phyloP scores from a whole-genome alignment of 2,113 vertebrate species.

The Clarias batrachus region DNA sequence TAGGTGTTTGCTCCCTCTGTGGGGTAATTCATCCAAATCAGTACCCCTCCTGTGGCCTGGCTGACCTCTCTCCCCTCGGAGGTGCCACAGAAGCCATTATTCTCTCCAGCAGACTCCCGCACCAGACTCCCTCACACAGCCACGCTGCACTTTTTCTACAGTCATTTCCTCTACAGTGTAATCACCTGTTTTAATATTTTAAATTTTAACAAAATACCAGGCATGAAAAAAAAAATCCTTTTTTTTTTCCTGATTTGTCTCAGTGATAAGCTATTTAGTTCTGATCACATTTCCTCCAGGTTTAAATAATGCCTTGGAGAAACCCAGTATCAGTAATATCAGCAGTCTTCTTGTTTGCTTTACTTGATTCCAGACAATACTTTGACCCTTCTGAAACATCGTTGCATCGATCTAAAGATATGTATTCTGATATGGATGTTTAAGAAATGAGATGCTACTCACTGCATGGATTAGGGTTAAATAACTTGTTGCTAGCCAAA shows the following conservation, averaged over 20 bases:
- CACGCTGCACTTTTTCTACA: not conserved
- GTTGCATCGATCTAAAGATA: too few relatives aligned
- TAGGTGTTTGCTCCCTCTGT: constrained; percentile 55
- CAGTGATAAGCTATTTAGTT: too few relatives aligned
- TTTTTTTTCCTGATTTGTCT: not conserved
- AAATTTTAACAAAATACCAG: not conserved
- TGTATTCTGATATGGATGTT: too few relatives aligned
- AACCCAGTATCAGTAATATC: too few relatives aligned
- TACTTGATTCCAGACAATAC: too few relatives aligned
- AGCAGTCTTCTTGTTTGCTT: too few relatives aligned
- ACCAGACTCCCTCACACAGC: not conserved
- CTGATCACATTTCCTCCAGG: too few relatives aligned
- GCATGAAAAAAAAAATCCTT: not conserved
- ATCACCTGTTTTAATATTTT: not conserved
- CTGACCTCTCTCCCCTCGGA: constrained; percentile 60
- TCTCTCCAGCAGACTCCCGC: constrained; percentile 53
- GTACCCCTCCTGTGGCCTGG: constrained; percentile 58
- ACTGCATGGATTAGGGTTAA: too few relatives aligned
- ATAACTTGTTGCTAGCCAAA: too few relatives aligned
- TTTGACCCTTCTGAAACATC: too few relatives aligned
- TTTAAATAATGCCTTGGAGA: too few relatives aligned
- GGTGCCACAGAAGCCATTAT: constrained; percentile 63
- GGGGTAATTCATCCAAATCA: constrained; percentile 55
- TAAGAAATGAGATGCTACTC: too few relatives aligned
- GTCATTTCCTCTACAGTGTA: not conserved